phyloP scores from a whole-genome alignment of 1,140 invertebrate species.

The Bombus turneri region DNA sequence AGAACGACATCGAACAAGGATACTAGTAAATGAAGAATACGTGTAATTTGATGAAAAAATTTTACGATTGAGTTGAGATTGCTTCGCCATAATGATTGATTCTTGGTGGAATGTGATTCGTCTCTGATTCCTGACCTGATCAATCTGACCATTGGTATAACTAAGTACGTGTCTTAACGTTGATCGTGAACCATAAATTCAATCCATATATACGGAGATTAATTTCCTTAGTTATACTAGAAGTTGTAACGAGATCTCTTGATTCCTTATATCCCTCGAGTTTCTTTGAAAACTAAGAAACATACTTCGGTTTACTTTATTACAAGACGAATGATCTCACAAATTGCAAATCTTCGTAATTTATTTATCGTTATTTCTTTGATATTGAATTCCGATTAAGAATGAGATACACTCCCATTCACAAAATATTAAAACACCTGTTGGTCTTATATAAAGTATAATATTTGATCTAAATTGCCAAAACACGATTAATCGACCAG shows the following conservation, averaged over 20 bases:
- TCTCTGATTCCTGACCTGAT: background rate
- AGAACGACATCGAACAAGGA: background rate
- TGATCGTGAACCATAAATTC: background rate
- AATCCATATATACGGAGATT: background rate
- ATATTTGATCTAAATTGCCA: no score
- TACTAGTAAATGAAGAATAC: background rate
- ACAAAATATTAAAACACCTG: no score
- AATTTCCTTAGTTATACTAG: background rate
- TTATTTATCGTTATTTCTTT: background rate
- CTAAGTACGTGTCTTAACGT: background rate
- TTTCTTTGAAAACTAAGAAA: no score
- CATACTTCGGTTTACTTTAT: no score
- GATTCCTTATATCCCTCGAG: no score
- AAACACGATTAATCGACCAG: no score
- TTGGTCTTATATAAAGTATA: no score
- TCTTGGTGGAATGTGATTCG: background rate
- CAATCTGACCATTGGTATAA: background rate
- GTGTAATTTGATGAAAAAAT: background rate
- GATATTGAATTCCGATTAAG: background rate
- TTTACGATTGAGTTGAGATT: background rate
- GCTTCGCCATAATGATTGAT: background rate
- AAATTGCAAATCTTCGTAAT: background rate
- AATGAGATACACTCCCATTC: background rate
- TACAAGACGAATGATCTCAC: background rate
- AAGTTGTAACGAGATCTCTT: no score